A percentile compares a stretch with the other conserved stretches of the same genome.
Conservation (phyloP, 2,797 vertebrate species). For the Phyllotis vaccarum region DNA sequence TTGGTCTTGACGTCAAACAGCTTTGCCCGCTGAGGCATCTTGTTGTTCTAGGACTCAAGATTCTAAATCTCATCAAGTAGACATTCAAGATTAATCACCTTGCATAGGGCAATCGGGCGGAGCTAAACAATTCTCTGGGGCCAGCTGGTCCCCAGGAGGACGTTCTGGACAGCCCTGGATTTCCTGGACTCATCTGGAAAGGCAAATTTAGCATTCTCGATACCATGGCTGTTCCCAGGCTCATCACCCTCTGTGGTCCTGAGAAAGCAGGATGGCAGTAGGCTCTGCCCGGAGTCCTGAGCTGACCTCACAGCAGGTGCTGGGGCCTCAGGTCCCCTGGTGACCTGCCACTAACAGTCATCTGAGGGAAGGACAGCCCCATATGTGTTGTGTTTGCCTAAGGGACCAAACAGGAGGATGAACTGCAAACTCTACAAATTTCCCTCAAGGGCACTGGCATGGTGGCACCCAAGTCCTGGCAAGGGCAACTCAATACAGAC, state of each 20-base stretch:
- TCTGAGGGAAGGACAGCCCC: neutral
- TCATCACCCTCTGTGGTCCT: neutral
- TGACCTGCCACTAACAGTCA: neutral
- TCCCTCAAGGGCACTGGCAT: neutral
- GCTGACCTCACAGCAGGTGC: neutral
- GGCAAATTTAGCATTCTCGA: neutral
- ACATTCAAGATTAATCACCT: neutral
- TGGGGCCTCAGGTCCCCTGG: neutral
- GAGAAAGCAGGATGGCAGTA: neutral
- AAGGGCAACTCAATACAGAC: neutral
- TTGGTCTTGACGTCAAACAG: too few species aligned
- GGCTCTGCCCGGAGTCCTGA: slow-evolving; percentile 12
- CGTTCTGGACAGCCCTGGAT: neutral
- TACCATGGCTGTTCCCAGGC: neutral
- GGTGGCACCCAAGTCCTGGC: neutral
- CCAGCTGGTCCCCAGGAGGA: neutral
- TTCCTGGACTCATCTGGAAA: neutral
- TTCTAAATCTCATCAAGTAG: neutral
- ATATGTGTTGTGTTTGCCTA: neutral
- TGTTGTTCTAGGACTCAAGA: neutral
- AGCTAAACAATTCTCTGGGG: neutral
- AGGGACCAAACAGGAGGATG: neutral
- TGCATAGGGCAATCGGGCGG: neutral
- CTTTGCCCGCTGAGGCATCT: neutral
- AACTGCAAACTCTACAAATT: neutral